Conservation (phyloP, 2,888 invertebrate species). For the Morpho helenor region DNA sequence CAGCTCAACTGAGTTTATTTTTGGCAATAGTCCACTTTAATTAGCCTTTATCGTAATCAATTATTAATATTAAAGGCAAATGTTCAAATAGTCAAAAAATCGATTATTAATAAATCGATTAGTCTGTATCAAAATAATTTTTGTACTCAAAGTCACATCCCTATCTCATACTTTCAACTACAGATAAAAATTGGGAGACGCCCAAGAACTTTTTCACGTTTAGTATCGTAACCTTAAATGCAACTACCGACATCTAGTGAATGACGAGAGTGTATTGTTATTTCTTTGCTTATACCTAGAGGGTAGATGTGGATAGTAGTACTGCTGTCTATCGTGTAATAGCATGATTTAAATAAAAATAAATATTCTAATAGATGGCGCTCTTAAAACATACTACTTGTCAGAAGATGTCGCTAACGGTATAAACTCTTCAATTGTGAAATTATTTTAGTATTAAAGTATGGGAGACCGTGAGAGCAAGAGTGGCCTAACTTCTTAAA, state of each 20-base stretch:
- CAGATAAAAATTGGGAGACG: slow-evolving; percentile 23
- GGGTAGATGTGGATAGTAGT: not conserved
- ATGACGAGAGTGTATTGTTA: not conserved
- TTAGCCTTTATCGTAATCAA: too few relatives aligned
- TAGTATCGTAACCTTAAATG: slow-evolving; percentile 1
- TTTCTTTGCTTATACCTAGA: not conserved
- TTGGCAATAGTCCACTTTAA: too few relatives aligned
- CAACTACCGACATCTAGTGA: slow-evolving; percentile 10
- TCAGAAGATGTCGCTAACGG: not conserved
- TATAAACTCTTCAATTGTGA: too few relatives aligned
- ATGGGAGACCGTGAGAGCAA: too few relatives aligned
- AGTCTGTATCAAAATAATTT: too few relatives aligned
- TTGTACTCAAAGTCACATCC: too few relatives aligned
- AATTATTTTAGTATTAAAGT: too few relatives aligned
- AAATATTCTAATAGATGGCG: slow-evolving; percentile 9
- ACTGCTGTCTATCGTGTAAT: not conserved
- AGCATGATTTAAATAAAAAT: not conserved
- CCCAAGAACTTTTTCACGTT: slow-evolving; percentile 11
- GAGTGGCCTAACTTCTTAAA: too few relatives aligned
- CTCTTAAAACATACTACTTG: not conserved
- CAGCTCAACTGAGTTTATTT: too few relatives aligned
- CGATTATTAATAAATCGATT: too few relatives aligned
- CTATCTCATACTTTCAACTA: not conserved
- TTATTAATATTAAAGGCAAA: too few relatives aligned
- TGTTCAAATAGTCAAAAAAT: too few relatives aligned